Conservation (phyloP, 2,888 invertebrate genomes). For the Drosophila lacicola region DNA sequence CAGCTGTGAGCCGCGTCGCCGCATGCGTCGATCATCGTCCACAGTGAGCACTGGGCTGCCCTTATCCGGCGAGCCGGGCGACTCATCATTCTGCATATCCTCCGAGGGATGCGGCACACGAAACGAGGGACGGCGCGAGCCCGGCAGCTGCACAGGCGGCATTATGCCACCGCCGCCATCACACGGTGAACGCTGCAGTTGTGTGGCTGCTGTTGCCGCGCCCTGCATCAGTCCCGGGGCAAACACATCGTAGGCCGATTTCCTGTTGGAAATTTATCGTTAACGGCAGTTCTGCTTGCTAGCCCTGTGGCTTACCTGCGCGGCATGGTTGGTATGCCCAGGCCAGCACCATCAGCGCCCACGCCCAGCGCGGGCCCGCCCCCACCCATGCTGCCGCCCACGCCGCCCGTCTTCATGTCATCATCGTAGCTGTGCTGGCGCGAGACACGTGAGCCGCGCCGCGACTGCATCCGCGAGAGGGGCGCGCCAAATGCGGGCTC, state of each 20-base stretch:
- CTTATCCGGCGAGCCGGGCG: slow-evolving; percentile 87
- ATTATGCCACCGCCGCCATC: slow-evolving; percentile 80
- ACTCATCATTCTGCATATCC: slow-evolving; percentile 85
- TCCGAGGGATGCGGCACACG: slow-evolving; percentile 87
- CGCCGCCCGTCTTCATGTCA: slow-evolving; percentile 87
- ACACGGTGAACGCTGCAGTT: slow-evolving; percentile 82
- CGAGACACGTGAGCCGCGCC: slow-evolving; percentile 88
- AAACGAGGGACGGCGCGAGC: slow-evolving; percentile 88
- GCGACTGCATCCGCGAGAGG: slow-evolving; percentile 85
- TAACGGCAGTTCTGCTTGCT: neutral
- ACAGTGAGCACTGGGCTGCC: slow-evolving; percentile 87
- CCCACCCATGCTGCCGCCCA: slow-evolving; percentile 69
- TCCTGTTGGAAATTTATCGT: slow-evolving; percentile 60
- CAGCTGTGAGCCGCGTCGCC: slow-evolving; percentile 93
- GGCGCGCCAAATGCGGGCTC: slow-evolving; percentile 81
- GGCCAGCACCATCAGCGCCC: slow-evolving; percentile 86
- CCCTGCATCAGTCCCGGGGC: slow-evolving; percentile 87
- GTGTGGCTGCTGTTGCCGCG: slow-evolving; percentile 80
- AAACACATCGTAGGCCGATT: slow-evolving; percentile 93
- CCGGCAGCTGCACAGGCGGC: slow-evolving; percentile 83
- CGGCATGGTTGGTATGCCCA: slow-evolving; percentile 91
- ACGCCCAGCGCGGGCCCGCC: slow-evolving; percentile 63
- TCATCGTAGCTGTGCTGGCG: slow-evolving; percentile 95
- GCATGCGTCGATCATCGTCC: slow-evolving; percentile 90
- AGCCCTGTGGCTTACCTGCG: slow-evolving; percentile 86